Evolutionary conservation across 2,888 invertebrate species (phyloP).

Genomic region (Tridacna crocea): DNA sequence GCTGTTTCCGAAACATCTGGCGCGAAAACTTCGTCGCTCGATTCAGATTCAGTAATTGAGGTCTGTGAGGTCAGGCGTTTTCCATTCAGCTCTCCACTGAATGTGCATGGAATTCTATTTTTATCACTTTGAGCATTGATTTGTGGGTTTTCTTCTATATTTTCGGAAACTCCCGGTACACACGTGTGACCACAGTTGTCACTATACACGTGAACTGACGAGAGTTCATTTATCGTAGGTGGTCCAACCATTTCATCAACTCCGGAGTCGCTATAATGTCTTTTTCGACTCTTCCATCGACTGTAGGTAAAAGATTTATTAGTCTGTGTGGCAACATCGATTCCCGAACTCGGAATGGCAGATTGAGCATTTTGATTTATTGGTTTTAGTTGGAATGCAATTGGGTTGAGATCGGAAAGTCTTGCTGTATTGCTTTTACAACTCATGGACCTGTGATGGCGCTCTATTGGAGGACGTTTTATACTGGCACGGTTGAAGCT

Average conservation of each 20-base stretch:
- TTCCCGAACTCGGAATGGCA: not conserved
- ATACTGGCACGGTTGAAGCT: slow-evolving; percentile 6
- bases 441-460: not conserved
- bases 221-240: slow-evolving; percentile 7
- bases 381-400: slow-evolving; percentile 2
- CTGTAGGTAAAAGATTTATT: slow-evolving; percentile 48
- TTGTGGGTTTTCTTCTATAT: not conserved
- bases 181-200: not conserved
- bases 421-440: not conserved
- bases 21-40: slow-evolving; percentile 33
- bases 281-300: slow-evolving; percentile 21
- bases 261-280: slow-evolving; percentile 42
- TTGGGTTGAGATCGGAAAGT: not conserved
- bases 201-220: not conserved
- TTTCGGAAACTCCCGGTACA: not conserved
- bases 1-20: slow-evolving; percentile 11
- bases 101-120: not conserved
- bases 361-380: not conserved
- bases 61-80: not conserved
- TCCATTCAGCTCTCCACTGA: slow-evolving; percentile 3
- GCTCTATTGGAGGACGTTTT: not conserved
- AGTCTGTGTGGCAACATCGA: slow-evolving; percentile 46
- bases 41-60: slow-evolving; percentile 13
- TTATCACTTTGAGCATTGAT: not conserved
- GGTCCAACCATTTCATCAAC: slow-evolving; percentile 23